Evolutionary conservation across 2,113 vertebrate species (phyloP), one percentile per base, ranked within the genome.

Genomic region (Phaethon lepturus): DNA sequence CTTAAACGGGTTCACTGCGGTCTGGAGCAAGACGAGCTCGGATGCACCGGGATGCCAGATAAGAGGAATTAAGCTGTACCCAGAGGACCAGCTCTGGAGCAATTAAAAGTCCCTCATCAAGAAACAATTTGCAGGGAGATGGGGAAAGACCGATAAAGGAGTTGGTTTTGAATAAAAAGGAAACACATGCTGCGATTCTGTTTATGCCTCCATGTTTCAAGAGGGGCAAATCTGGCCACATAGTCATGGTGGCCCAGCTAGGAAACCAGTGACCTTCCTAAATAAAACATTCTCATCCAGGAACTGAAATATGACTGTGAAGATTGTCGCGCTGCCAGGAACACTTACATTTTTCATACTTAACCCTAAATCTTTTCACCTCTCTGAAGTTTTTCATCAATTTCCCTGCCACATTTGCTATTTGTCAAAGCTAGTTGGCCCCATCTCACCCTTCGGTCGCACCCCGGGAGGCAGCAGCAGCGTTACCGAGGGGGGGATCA

Each of bases 361-460:
- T 93, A 93, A 80, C 53, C 72, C 81, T 87, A 86, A 58, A 76
- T 73, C 94, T 90, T 91, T 76, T 84, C 74, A 67, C 44, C 59
- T 59, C 35, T 63, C 63, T 79, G 33, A 78, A 82, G 66, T 31
- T 79, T 60, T 72, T 18, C 62, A 96, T 93, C 74, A 2, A 29
- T 85, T 90, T 63, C 47, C 82, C 75, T 77, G 76, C n/a, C 67
- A 53, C 35, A 0, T 69, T 40, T 56, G 56, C 52, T 35, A 2
- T 81, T 78, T 91, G 56, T 91, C 92, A 81, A 47, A 88, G 79
- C 17, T 13, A 15, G 6, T 4, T 75, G 86, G 56, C 44, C 76
- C 56, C 56, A 26, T 80, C 56, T 71, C 55, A 11, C 31, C 26
- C 62, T 1, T 20, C 24, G 24, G 45, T 16, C 19, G 0, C 26